These are phyloP conservation scores for Drosophila mercatorum DNA, from an alignment of 2,888 invertebrate genomes.

Conservation along the genomic window DNA sequence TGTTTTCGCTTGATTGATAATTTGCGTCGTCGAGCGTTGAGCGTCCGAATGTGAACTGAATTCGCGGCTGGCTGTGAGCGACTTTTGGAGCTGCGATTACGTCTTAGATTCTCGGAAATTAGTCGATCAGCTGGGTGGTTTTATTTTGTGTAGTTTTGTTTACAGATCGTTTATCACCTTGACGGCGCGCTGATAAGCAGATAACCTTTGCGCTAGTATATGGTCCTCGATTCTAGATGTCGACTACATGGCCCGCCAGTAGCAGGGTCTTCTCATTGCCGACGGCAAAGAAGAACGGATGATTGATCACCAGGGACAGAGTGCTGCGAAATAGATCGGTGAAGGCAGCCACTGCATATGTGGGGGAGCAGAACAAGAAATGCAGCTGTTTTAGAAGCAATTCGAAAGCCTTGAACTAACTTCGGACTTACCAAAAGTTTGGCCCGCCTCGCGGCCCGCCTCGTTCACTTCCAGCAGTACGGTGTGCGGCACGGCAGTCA, in stretches of 20 bases:
- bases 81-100: conserved; percentile 41
- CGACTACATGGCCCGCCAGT: conserved; percentile 69
- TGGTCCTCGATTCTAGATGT: conserved; percentile 39
- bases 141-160: conserved; percentile 40
- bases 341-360: conserved; percentile 45
- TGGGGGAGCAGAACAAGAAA: background rate
- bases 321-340: conserved; percentile 67
- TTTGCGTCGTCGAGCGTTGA: conserved; percentile 49
- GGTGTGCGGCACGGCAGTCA: conserved; percentile 62
- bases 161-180: conserved; percentile 68
- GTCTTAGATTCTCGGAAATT: conserved; percentile 25
- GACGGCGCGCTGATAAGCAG: conserved; percentile 56
- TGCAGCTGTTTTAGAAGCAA: conserved; percentile 38
- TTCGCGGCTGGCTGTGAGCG: conserved; percentile 23
- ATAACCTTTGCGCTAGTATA: background rate
- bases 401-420: background rate
- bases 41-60: conserved; percentile 65
- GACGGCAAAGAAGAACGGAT: conserved; percentile 73
- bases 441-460: conserved; percentile 41
- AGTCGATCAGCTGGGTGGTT: conserved; percentile 23
- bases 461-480: conserved; percentile 57
- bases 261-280: conserved; percentile 60
- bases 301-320: conserved; percentile 69
- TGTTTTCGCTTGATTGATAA: conserved; percentile 43
- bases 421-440: conserved; percentile 59